phyloP scores from a whole-genome alignment of 2,888 invertebrate genomes.

The Tachystola acroxantha region DNA sequence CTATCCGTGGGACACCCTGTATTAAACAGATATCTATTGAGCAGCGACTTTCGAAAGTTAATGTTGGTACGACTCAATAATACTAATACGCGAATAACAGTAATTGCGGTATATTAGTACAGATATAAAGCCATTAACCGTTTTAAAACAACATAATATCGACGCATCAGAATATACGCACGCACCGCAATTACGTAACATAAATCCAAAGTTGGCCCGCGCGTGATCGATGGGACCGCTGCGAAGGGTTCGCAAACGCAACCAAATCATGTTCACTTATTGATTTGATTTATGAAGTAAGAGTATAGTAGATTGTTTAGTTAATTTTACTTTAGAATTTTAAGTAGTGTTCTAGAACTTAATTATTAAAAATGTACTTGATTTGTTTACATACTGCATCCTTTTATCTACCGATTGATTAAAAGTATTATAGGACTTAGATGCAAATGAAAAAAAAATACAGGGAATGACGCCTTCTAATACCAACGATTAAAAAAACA shows the following conservation, averaged over 20 bases:
- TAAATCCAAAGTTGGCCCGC: conserved; percentile 59
- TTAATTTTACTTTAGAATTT: conserved; percentile 30
- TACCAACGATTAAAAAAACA: conserved; percentile 57
- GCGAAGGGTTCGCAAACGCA: conserved; percentile 39
- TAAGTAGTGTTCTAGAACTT: neutral
- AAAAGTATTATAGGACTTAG: too few species aligned
- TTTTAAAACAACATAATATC: conserved; percentile 49
- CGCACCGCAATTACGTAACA: conserved; percentile 68
- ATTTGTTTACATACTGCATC: too few species aligned
- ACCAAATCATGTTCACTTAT: conserved; percentile 53
- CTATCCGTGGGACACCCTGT: too few species aligned
- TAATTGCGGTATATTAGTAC: conserved; percentile 37
- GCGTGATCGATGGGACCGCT: conserved; percentile 61
- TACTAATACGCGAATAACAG: conserved; percentile 5
- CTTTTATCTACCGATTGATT: too few species aligned
- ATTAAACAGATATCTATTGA: too few species aligned
- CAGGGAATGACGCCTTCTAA: too few species aligned
- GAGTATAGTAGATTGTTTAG: conserved; percentile 26
- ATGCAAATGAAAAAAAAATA: too few species aligned
- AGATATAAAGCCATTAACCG: conserved; percentile 53
- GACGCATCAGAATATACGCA: conserved; percentile 36
- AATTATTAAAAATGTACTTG: too few species aligned
- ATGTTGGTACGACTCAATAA: neutral
- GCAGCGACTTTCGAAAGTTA: too few species aligned
- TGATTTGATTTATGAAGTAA: conserved; percentile 53